Conservation (phyloP, 2,888 invertebrate genomes). For the Galeopsomyia nigrocyanea region DNA sequence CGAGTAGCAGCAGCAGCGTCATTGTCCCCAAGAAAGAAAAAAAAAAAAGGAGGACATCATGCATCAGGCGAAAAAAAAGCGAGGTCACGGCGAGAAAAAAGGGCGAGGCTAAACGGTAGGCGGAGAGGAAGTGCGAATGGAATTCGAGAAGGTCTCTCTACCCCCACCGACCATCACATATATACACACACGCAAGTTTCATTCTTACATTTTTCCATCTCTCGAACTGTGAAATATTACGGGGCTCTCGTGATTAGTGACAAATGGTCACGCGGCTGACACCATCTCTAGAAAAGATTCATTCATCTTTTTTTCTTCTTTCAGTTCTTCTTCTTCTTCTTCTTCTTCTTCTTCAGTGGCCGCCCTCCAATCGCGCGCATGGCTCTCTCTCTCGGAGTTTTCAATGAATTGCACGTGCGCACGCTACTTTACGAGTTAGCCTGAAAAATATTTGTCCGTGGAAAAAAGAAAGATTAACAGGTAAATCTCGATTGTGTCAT, state of each 20-base stretch:
- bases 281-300: slow-evolving; percentile 6
- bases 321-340: neutral
- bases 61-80: no score
- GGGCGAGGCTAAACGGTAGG: slow-evolving; percentile 36
- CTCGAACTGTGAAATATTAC: slow-evolving; percentile 53
- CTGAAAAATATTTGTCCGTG: slow-evolving; percentile 22
- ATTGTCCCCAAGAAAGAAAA: slow-evolving; percentile 40
- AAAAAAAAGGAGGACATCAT: slow-evolving; percentile 40
- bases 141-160: slow-evolving; percentile 46
- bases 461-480: slow-evolving; percentile 22
- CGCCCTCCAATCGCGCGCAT: slow-evolving; percentile 27
- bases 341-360: slow-evolving; percentile 3
- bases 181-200: no score
- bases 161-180: neutral
- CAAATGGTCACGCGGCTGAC: slow-evolving; percentile 47
- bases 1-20: neutral
- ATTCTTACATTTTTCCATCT: slow-evolving; percentile 31
- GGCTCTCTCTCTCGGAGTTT: slow-evolving; percentile 22
- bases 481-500: slow-evolving; percentile 23
- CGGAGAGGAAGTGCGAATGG: slow-evolving; percentile 45
- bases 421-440: slow-evolving; percentile 15
- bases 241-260: slow-evolving; percentile 52
- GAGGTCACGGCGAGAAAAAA: slow-evolving; percentile 18
- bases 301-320: slow-evolving; percentile 25
- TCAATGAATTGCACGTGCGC: slow-evolving; percentile 7